A percentile compares a stretch with the other conserved stretches of the same genome.
Conservation (phyloP, 1,140 invertebrate genomes). For the Centruroides vittatus region DNA sequence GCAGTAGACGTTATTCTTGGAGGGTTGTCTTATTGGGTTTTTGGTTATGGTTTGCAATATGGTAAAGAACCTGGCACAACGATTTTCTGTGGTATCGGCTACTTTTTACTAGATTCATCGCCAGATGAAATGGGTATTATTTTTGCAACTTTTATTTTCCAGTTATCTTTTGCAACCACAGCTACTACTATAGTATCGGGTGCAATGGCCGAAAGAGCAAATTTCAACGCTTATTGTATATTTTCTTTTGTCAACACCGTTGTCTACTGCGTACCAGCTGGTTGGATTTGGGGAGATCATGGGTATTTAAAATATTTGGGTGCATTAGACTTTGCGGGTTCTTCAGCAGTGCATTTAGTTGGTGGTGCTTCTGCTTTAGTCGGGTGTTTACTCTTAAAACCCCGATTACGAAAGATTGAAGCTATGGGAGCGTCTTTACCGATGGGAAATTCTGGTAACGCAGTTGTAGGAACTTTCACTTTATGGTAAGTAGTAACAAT, state of each 20-base stretch:
- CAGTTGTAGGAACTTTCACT: constrained; percentile 78
- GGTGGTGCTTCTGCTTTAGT: constrained; percentile 62
- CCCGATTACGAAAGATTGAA: constrained; percentile 67
- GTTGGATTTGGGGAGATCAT: constrained; percentile 74
- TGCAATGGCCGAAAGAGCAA: constrained; percentile 45
- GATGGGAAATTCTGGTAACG: constrained; percentile 74
- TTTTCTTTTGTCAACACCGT: constrained; percentile 78
- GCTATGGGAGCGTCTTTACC: constrained; percentile 54
- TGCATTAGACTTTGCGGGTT: constrained; percentile 74
- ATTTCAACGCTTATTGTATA: constrained; percentile 76
- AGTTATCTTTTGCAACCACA: constrained; percentile 17
- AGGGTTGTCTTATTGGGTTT: constrained; percentile 84
- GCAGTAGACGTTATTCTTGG: constrained; percentile 82
- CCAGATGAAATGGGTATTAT: constrained; percentile 4
- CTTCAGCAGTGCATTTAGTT: constrained; percentile 81
- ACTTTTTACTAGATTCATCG: constrained; percentile 30
- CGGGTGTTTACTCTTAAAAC: constrained; percentile 74
- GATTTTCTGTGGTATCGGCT: constrained; percentile 45
- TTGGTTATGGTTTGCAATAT: constrained; percentile 84
- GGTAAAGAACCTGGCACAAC: constrained; percentile 51
- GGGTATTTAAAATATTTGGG: constrained; percentile 68
- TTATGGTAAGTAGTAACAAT: constrained; percentile 45
- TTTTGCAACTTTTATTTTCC: constrained; percentile 17
- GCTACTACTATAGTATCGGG: constrained; percentile 19
- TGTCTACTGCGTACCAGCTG: constrained; percentile 82